Base-by-base conservation (phyloP, 1,140 invertebrate genomes). In the Laupala kohalensis region DNA sequence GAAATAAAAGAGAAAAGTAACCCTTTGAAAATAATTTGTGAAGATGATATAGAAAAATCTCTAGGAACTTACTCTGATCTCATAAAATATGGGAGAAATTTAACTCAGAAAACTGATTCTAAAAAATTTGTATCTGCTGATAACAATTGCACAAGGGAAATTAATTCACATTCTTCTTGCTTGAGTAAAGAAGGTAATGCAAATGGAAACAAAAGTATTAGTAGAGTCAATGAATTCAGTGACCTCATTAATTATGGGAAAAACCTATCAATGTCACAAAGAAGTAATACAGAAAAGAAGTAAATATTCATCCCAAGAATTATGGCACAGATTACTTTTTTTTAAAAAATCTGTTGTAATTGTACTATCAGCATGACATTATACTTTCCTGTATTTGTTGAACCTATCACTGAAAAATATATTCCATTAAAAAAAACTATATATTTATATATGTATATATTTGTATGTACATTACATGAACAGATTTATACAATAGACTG, bases 181-280 rank as follows among this genome's bases (percentile, higher is more conserved):
- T n/a, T n/a, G n/a, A n/a, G 37, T 53, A 0, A 53, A 53, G 37
- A 13, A 53, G 37, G 30, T 37, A 37, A 37, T 37, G 6, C 30
- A 6, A 37, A 53, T 13, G 19, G 37, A 53, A 53, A 53, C 37
- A 53, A 9, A 53, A 64, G 37, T 27, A 15, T 19, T 27, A 70
- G 6, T 5, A n/a, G 37, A 25, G 24, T 64, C 25, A 27, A 70
- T 30, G 6, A 29, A 70, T 62, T 70, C n/a, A 19, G 24, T 64
- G 53, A 70, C n/a, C 69, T 70, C 0, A 30, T 63, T 3, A 70
- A 28, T 29, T 70, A 64, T 70, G 69, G 69, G 4, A 70, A 62
- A 63, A 70, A 64, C 23, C 37, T 70, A 23, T 68, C 67, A 12
- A 19, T 12, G 24, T 70, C 53, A 25, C 69, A 70, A 25, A 27